phyloP scores from a whole-genome alignment of 2,888 invertebrate genomes.

The Drymonia ruficornis region DNA sequence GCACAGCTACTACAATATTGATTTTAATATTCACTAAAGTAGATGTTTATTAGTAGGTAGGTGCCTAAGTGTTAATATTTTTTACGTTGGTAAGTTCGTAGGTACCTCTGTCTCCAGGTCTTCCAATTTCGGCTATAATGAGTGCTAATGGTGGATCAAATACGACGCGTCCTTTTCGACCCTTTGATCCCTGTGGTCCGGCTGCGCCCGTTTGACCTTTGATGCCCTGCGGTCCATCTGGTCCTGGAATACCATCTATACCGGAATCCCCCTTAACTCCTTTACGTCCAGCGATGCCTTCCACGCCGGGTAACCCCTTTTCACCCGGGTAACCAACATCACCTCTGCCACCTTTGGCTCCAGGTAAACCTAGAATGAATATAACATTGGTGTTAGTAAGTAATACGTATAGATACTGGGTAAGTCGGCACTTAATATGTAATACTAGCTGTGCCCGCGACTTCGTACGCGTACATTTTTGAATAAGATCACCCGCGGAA shows the following conservation, averaged over 20 bases:
- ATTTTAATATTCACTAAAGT: too few species aligned
- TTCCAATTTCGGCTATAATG: conserved; percentile 77
- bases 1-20: too few species aligned
- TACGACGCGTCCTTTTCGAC: conserved; percentile 69
- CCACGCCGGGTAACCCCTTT: conserved; percentile 60
- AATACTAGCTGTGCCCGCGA: too few species aligned
- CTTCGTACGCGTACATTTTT: too few species aligned
- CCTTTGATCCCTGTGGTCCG: conserved; percentile 82
- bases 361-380: conserved; percentile 58
- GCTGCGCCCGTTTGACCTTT: conserved; percentile 68
- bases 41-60: too few species aligned
- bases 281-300: conserved; percentile 59
- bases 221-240: conserved; percentile 72
- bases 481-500: too few species aligned
- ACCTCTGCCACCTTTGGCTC: conserved; percentile 63
- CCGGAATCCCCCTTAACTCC: conserved; percentile 59
- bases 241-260: conserved; percentile 80
- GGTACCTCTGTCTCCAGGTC: conserved; percentile 84
- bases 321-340: conserved; percentile 62
- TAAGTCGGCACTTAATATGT: too few species aligned
- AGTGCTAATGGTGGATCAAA: conserved; percentile 49
- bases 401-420: neutral
- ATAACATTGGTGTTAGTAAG: too few species aligned
- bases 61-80: neutral
- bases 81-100: neutral